Conservation (phyloP, 2,797 vertebrate genomes). For the Lithobates sylvaticus region DNA sequence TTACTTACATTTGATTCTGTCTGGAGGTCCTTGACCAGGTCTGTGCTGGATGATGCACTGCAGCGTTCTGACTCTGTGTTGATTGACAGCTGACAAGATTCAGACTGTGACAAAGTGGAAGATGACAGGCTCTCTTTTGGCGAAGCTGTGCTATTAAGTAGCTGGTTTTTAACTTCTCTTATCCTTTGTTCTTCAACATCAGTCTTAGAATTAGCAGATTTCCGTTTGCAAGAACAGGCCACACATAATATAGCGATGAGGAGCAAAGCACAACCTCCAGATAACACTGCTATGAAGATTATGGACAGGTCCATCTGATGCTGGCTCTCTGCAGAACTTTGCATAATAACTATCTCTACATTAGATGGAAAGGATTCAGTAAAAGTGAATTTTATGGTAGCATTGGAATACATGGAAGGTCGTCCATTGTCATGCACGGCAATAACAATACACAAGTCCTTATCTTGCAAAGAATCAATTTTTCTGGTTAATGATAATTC, state of each 20-base stretch:
- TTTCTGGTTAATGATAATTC: conserved; percentile 74
- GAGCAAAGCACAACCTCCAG: conserved; percentile 74
- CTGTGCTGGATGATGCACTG: conserved; percentile 39
- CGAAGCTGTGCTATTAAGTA: background rate
- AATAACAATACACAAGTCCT: conserved; percentile 69
- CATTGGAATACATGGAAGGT: conserved; percentile 66
- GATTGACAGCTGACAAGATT: background rate
- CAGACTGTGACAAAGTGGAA: background rate
- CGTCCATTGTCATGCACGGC: conserved; percentile 71
- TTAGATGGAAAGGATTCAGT: conserved; percentile 72
- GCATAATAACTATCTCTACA: conserved; percentile 72
- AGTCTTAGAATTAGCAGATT: conserved; percentile 7
- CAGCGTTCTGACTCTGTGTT: background rate
- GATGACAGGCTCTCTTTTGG: background rate
- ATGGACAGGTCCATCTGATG: conserved; percentile 67
- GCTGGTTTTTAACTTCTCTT: background rate
- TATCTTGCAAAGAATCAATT: conserved; percentile 66
- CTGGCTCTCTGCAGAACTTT: conserved; percentile 61
- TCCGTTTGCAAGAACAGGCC: conserved; percentile 70
- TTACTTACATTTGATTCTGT: background rate
- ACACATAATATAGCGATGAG: conserved; percentile 75
- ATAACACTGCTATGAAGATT: conserved; percentile 73
- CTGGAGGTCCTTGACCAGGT: conserved; percentile 63
- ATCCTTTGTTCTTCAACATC: background rate
- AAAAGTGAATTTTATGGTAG: conserved; percentile 72